Percentiles rank a stretch among this genome's conserved stretches.
Conservation (phyloP, 64 coral and sea anemone species). For the Porites australiensis region DNA sequence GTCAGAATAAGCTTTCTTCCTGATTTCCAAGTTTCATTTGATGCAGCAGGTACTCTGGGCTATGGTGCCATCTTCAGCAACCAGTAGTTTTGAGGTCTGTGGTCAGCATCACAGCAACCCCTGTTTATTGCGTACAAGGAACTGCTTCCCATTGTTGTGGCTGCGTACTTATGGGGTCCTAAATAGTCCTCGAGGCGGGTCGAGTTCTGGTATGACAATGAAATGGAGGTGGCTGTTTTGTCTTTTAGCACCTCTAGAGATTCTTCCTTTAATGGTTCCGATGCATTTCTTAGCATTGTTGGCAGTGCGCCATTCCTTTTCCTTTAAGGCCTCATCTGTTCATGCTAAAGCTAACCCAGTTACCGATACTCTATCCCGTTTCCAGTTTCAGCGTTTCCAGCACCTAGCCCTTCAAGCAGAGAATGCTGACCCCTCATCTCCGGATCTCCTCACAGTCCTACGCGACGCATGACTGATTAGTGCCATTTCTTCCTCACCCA, state of each 20-base stretch:
- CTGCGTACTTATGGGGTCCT: constrained; percentile 6
- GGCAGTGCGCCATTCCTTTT: background rate
- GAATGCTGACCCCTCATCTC: too few relatives aligned
- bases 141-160: constrained; percentile 4
- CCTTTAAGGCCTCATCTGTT: background rate
- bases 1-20: background rate
- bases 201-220: constrained; percentile 12
- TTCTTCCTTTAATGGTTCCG: background rate
- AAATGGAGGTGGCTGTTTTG: constrained; percentile 20
- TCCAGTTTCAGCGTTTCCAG: background rate
- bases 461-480: too few relatives aligned
- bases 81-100: background rate
- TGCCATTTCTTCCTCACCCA: too few relatives aligned
- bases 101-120: background rate
- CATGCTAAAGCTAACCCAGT: background rate
- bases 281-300: background rate
- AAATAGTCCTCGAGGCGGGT: background rate
- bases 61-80: background rate
- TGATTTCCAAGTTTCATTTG: constrained; percentile 36
- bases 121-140: background rate
- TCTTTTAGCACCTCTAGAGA: constrained; percentile 4
- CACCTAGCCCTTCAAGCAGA: background rate
- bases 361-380: background rate
- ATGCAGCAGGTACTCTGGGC: background rate
- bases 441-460: too few relatives aligned